Conservation (phyloP, 2,888 invertebrate genomes). For the Xylota sylvarum region DNA sequence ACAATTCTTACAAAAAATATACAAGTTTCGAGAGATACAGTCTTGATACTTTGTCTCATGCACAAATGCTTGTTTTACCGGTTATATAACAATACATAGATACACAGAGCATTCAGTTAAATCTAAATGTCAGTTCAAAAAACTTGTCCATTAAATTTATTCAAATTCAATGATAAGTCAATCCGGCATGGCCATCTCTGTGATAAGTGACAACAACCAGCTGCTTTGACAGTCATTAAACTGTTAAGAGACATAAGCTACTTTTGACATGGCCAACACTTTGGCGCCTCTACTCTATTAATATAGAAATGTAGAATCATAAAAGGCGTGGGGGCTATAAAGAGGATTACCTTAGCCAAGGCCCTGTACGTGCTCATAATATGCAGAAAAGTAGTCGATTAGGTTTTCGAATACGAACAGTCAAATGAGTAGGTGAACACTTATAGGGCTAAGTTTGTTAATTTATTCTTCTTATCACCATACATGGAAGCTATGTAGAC, state of each 20-base stretch:
- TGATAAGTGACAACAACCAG: neutral
- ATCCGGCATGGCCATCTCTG: neutral
- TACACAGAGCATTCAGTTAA: neutral
- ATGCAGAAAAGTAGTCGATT: neutral
- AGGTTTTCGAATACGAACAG: neutral
- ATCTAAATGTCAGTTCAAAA: neutral
- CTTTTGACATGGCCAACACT: neutral
- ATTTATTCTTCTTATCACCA: neutral
- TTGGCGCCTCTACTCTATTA: neutral
- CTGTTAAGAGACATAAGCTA: neutral
- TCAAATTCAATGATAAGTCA: neutral
- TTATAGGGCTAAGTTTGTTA: neutral
- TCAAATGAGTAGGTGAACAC: neutral
- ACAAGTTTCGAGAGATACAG: neutral
- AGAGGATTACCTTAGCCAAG: constrained; percentile 5
- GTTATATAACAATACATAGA: neutral
- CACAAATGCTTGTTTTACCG: neutral
- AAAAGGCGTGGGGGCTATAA: constrained; percentile 1
- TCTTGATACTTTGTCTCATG: neutral
- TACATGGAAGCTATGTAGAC: neutral
- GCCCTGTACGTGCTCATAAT: neutral
- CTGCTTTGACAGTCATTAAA: constrained; percentile 3
- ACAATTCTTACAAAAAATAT: neutral
- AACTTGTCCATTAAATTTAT: constrained; percentile 5
- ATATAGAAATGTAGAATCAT: neutral